phyloP scores from a whole-genome alignment of 2,888 invertebrate species.

The Apomyelois bistriatella region DNA sequence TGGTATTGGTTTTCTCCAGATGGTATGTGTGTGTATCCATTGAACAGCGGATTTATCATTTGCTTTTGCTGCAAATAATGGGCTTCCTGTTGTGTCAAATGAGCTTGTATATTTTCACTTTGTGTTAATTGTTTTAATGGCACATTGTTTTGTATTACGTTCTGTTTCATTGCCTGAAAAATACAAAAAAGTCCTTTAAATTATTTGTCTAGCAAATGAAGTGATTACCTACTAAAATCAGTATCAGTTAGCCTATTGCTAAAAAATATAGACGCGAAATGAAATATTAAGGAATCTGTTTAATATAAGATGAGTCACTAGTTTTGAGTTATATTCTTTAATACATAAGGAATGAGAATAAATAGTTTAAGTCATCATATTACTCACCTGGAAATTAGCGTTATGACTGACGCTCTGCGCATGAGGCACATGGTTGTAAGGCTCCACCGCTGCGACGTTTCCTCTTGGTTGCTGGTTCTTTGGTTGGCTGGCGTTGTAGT shows the following conservation, averaged over 20 bases:
- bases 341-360: neutral
- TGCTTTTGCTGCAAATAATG: constrained; percentile 79
- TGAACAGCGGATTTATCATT: constrained; percentile 70
- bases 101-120: constrained; percentile 70
- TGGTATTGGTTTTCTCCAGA: constrained; percentile 60
- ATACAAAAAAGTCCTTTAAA: constrained; percentile 20
- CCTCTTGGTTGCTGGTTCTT: constrained; percentile 82
- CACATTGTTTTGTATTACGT: constrained; percentile 73
- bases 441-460: constrained; percentile 92
- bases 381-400: constrained; percentile 63
- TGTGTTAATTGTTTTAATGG: constrained; percentile 76
- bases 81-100: constrained; percentile 70
- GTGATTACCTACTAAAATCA: too few relatives aligned
- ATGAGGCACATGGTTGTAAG: constrained; percentile 91
- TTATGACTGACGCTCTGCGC: constrained; percentile 75
- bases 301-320: too few relatives aligned
- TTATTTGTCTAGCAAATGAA: too few relatives aligned
- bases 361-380: neutral
- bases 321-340: too few relatives aligned
- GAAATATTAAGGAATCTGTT: too few relatives aligned
- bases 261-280: too few relatives aligned
- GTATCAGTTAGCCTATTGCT: too few relatives aligned
- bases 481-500: constrained; percentile 66
- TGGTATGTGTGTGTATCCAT: constrained; percentile 61
- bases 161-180: constrained; percentile 70